Percentiles rank a stretch among this genome's conserved stretches.
phyloP scores from a whole-genome alignment of 2,888 invertebrate genomes.

The Agrochola lychnidis region DNA sequence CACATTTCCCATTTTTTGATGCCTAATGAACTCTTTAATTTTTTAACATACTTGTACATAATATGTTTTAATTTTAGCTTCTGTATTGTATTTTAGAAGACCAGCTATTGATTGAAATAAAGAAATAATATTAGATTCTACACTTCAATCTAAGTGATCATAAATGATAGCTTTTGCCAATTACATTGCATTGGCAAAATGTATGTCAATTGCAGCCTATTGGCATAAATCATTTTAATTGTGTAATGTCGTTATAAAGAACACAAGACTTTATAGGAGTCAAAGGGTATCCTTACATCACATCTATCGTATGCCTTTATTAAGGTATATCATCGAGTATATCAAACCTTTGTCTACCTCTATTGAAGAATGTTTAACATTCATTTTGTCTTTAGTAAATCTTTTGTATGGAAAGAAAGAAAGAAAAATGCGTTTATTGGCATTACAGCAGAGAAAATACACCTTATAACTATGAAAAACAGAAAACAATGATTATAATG shows the following conservation, averaged over 20 bases:
- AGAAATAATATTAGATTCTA: neutral
- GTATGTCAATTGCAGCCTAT: conserved; percentile 22
- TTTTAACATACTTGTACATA: neutral
- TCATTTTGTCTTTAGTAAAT: neutral
- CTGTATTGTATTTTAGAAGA: neutral
- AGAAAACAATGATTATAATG: too few relatives aligned
- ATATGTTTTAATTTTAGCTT: neutral
- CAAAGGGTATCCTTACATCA: conserved; percentile 22
- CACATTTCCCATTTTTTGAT: neutral
- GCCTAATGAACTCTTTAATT: neutral
- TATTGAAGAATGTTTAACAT: neutral
- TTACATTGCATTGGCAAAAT: conserved; percentile 12
- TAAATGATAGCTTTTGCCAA: conserved; percentile 2
- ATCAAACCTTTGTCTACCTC: neutral
- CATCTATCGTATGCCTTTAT: conserved; percentile 1
- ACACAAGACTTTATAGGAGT: conserved; percentile 18
- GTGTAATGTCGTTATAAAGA: conserved; percentile 7
- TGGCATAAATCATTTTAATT: conserved; percentile 42
- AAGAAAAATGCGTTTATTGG: too few relatives aligned
- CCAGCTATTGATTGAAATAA: neutral
- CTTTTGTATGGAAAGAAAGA: neutral
- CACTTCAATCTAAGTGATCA: neutral
- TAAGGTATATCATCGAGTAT: neutral
- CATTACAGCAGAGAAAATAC: too few relatives aligned
- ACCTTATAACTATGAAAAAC: too few relatives aligned